Evolutionary conservation across 2,797 vertebrate genomes (phyloP).

Genomic region (Takifugu ocellatus): DNA sequence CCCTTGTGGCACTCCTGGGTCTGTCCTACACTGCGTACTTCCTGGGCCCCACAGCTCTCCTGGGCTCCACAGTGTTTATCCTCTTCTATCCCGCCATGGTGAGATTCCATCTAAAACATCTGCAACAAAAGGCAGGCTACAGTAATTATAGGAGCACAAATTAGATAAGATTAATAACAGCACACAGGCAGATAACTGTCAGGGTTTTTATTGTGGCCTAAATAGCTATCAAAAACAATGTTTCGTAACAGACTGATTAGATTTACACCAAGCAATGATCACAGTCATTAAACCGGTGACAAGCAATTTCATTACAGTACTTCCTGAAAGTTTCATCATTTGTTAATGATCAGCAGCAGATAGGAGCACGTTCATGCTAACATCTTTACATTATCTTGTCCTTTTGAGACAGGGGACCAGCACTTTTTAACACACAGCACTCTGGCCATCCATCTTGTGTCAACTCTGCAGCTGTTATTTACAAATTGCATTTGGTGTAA

Average conservation of each 20-base stretch:
- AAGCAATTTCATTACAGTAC: conserved; percentile 8
- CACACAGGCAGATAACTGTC: conserved; percentile 1
- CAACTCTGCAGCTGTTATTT: conserved; percentile 40
- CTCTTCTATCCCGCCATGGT: conserved; percentile 82
- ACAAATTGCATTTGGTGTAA: conserved; percentile 43
- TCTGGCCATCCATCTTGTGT: conserved; percentile 43
- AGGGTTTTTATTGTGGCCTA: conserved; percentile 1
- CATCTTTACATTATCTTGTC: conserved; percentile 17
- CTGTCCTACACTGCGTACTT: conserved; percentile 76
- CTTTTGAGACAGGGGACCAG: conserved; percentile 12
- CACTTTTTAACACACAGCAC: conserved; percentile 38
- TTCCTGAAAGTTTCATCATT: conserved; percentile 11
- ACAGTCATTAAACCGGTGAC: conserved; percentile 9
- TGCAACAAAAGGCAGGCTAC: not conserved
- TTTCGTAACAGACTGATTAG: conserved; percentile 15
- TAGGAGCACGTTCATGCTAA: not conserved
- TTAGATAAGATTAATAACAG: conserved; percentile 6
- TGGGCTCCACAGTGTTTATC: conserved; percentile 80
- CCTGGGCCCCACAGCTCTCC: conserved; percentile 78
- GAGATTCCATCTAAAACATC: conserved; percentile 13
- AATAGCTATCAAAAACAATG: conserved; percentile 3
- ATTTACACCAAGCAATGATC: conserved; percentile 6
- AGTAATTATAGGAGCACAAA: conserved; percentile 1
- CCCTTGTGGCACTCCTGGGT: conserved; percentile 77
- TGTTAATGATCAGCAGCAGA: not conserved